phyloP scores from a whole-genome alignment of 2,888 invertebrate species.

The Laspeyria flexula region DNA sequence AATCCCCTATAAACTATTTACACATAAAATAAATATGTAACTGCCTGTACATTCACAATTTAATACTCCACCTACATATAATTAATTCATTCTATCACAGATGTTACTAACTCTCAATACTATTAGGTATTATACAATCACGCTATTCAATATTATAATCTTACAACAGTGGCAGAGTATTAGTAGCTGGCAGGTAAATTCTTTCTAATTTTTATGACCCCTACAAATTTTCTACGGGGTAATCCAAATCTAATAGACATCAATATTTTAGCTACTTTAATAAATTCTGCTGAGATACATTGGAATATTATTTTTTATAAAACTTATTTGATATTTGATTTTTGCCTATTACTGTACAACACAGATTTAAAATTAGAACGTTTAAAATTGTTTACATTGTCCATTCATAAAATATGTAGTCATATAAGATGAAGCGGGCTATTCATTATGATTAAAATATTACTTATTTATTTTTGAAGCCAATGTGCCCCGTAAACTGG shows the following conservation, averaged over 20 bases:
- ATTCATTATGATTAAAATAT: conserved; percentile 18
- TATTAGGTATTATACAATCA: conserved; percentile 21
- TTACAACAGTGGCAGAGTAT: conserved; percentile 34
- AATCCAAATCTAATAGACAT: neutral
- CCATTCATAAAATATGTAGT: conserved; percentile 3
- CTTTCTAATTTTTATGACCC: neutral
- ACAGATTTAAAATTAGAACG: neutral
- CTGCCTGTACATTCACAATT: conserved; percentile 21
- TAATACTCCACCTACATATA: conserved; percentile 37
- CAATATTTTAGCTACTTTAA: neutral
- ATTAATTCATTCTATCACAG: conserved; percentile 54
- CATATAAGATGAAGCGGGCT: conserved; percentile 28
- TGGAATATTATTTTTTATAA: neutral
- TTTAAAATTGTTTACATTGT: neutral
- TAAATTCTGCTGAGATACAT: neutral
- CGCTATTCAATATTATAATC: conserved; percentile 17
- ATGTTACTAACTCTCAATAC: conserved; percentile 41
- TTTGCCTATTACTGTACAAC: neutral
- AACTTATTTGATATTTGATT: too few species aligned
- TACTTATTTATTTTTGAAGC: neutral
- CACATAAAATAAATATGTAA: conserved; percentile 10
- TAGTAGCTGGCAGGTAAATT: conserved; percentile 29
- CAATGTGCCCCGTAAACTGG: conserved; percentile 10
- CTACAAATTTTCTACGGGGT: neutral
- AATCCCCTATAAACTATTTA: conserved; percentile 6